Evolutionary conservation across 2,888 invertebrate species (phyloP).

Genomic region (Agriopis aurantiaria): DNA sequence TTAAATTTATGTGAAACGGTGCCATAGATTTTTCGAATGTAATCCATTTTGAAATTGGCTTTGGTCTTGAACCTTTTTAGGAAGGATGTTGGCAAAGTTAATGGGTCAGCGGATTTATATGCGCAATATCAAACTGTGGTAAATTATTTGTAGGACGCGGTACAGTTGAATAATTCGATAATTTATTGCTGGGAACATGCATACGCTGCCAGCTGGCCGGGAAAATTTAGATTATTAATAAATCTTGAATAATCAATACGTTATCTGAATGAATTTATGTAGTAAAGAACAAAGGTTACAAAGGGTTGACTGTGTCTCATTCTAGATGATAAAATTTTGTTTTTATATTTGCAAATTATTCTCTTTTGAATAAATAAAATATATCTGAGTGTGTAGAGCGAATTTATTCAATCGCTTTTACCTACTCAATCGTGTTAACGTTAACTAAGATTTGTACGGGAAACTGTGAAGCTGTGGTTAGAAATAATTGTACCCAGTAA

Average conservation of each 20-base stretch:
- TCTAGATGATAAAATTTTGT: too few relatives aligned
- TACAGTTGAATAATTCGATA: neutral
- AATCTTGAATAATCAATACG: neutral
- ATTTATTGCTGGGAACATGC: neutral
- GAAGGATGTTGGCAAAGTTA: slow-evolving; percentile 5
- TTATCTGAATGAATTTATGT: too few relatives aligned
- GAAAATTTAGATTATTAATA: neutral
- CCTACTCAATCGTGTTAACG: too few relatives aligned
- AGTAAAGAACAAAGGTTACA: too few relatives aligned
- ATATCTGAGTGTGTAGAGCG: too few relatives aligned
- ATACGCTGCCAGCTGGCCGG: neutral
- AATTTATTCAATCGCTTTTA: too few relatives aligned
- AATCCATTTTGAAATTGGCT: neutral
- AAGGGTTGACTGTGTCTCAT: too few relatives aligned
- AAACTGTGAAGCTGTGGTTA: too few relatives aligned
- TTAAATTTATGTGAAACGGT: neutral
- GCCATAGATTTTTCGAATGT: neutral
- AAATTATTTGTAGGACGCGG: slow-evolving; percentile 1
- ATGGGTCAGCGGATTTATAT: slow-evolving; percentile 5
- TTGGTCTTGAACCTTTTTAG: slow-evolving; percentile 3
- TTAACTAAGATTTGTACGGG: too few relatives aligned
- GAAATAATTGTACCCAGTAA: too few relatives aligned
- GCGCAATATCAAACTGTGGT: neutral
- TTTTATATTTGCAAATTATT: too few relatives aligned
- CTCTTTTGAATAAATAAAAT: too few relatives aligned